A percentile compares a stretch with the other conserved stretches of the same genome.
phyloP scores from a whole-genome alignment of 2,797 vertebrate genomes.

The Gorsachius magnificus region DNA sequence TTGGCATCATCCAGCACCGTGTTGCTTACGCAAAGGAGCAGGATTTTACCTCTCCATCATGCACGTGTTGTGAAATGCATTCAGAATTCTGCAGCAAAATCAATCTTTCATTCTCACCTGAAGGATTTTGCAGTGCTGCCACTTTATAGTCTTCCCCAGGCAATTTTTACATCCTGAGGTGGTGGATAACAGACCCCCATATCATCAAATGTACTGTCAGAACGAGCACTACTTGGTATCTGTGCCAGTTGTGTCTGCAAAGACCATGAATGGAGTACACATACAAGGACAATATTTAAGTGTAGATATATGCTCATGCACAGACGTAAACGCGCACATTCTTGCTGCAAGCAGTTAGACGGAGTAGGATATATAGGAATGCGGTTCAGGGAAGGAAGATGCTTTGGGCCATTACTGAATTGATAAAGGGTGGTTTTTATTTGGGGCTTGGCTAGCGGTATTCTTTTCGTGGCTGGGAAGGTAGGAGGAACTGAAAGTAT shows the following conservation, averaged over 20 bases:
- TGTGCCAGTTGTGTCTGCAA: background rate
- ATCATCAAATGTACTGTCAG: background rate
- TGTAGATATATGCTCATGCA: fast-evolving
- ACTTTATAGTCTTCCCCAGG: background rate
- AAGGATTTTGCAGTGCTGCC: background rate
- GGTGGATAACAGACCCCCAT: background rate
- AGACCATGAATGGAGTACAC: background rate
- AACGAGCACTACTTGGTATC: background rate
- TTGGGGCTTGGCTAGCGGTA: background rate
- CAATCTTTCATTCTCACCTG: background rate
- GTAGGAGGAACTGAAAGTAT: background rate
- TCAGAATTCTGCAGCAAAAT: background rate
- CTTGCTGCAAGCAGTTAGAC: background rate
- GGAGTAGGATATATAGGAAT: background rate
- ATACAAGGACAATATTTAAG: background rate
- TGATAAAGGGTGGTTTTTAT: background rate
- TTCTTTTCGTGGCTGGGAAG: background rate
- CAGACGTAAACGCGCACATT: background rate
- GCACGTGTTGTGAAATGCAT: fast-evolving
- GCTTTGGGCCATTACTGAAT: background rate
- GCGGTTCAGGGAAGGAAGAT: background rate
- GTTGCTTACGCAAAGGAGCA: background rate
- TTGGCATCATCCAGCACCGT: background rate
- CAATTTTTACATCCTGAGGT: background rate
- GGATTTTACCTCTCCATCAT: background rate